These are phyloP conservation scores for Stratiomys singularior DNA, from an alignment of 2,888 invertebrate genomes.

Conservation along the genomic window DNA sequence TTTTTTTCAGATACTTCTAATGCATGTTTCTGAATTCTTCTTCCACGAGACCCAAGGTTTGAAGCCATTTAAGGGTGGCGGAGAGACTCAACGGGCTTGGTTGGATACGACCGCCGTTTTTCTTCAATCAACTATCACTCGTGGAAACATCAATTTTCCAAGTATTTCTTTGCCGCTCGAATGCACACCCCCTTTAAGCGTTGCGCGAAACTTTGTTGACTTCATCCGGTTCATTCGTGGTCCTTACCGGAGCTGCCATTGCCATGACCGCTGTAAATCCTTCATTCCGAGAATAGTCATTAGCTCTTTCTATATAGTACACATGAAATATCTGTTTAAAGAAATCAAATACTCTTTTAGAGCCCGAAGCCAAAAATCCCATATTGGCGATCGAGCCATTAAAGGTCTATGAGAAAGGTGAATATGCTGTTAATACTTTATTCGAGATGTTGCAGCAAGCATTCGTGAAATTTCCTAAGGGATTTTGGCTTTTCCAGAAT, in stretches of 20 bases:
- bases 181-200: neutral
- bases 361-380: slow-evolving; percentile 2
- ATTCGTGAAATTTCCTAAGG: neutral
- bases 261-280: slow-evolving; percentile 27
- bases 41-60: neutral
- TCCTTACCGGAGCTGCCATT: neutral
- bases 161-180: too few relatives aligned
- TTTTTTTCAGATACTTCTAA: neutral
- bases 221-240: neutral
- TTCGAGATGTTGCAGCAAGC: neutral
- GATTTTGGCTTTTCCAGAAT: neutral
- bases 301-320: neutral
- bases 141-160: too few relatives aligned
- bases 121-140: too few relatives aligned
- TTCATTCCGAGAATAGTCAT: slow-evolving; percentile 25
- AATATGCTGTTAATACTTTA: neutral
- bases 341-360: neutral
- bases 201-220: neutral
- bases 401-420: neutral
- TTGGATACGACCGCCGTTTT: too few relatives aligned
- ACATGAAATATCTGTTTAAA: neutral
- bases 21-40: neutral
- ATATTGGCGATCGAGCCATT: neutral
- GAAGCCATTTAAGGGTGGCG: too few relatives aligned
- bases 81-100: too few relatives aligned